Percentiles rank a stretch among this genome's conserved stretches.
Conservation (phyloP, 2,113 vertebrate species). For the Tympanuchus pallidicinctus region DNA sequence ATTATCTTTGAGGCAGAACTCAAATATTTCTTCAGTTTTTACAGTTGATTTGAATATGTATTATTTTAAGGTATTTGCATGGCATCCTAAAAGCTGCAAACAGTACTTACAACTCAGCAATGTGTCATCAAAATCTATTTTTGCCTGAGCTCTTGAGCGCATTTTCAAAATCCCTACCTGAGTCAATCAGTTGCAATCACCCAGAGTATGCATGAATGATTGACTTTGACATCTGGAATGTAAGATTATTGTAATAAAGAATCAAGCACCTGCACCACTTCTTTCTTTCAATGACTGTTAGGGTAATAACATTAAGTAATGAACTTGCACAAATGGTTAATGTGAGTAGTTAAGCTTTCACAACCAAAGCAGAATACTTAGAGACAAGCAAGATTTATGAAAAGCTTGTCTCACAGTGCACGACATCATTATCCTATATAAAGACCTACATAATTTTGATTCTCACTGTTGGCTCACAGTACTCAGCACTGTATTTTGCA, state of each 20-base stretch:
- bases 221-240: conserved; percentile 24
- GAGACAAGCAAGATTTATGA: neutral
- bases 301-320: neutral
- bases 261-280: conserved; percentile 3
- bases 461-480: neutral
- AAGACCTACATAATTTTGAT: neutral
- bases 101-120: neutral
- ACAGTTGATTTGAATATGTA: neutral
- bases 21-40: neutral
- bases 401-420: neutral
- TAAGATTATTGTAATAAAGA: neutral
- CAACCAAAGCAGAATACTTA: neutral
- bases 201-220: conserved; percentile 13
- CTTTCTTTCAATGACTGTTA: conserved; percentile 4
- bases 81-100: neutral
- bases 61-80: neutral
- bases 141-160: neutral
- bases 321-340: neutral
- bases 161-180: conserved; percentile 28
- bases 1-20: neutral
- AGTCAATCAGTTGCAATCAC: conserved; percentile 13
- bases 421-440: neutral
- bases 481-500: neutral
- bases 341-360: neutral
- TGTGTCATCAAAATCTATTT: neutral